Base-by-base conservation (phyloP, 2,113 vertebrate genomes). In the Glaucomys volans region DNA sequence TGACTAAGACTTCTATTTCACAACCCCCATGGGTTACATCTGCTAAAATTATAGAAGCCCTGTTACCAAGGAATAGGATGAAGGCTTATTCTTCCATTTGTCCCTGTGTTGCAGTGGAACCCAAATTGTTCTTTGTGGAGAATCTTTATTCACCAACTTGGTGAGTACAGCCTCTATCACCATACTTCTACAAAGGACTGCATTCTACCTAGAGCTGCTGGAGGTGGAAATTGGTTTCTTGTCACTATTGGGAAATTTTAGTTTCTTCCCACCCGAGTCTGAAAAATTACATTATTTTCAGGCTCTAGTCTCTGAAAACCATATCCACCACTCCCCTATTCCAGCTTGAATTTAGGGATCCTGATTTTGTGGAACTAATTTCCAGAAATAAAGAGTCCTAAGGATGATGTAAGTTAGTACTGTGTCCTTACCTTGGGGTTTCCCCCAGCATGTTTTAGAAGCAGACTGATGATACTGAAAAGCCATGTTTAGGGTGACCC, bases 91-190 rank as follows among this genome's bases (percentile, higher is more conserved):
- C 13, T 44, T 67, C 44, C 30, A 35, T 54, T 62, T 77, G 79
- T 47, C 35, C 28, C 13, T 77, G 22, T 74, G 32, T 93, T 66
- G 12, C 64, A 57, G 3, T 47, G 7, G 35, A 57, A 16, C 40
- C n/a, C 12, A 85, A 35, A 54, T 84, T 86, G 77, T 32, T 86
- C 90, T 85, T 89, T 93, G 40, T 54, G 76, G 64, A 89, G 26
- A 95, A 71, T 64, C 35, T 76, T 80, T 66, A 50, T 59, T 82
- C 59, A 85, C 66, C 71, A 76, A 77, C 54, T 87, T 72, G 54
- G 13, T 72, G 40, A 82, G 37, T 69, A 72, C 9, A 79, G 14
- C 8, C 50, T 85, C 17, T 57, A 8, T 20, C 57, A 85, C 47
- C 28, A 10, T 86, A 64, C 35, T 95, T 95, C 64, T 80, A 4